A percentile compares a stretch with the other conserved stretches of the same genome.
Conservation (phyloP, 2,797 vertebrate species). For the Tadarida brasiliensis region DNA sequence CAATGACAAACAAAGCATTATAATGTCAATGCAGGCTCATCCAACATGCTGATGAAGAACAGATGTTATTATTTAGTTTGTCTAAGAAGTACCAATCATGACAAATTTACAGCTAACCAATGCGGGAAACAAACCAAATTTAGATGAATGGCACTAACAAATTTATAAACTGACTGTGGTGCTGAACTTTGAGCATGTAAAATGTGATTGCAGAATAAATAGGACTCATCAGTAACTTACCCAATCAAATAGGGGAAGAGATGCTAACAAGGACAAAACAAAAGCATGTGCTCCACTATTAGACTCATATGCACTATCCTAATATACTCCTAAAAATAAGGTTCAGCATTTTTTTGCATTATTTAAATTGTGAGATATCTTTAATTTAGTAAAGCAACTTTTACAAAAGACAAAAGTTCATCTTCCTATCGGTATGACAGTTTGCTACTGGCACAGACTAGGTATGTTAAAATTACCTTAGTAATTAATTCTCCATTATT, state of each 20-base stretch:
- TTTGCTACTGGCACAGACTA: constrained; percentile 13
- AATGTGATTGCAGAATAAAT: constrained; percentile 56
- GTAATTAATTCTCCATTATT: constrained; percentile 28
- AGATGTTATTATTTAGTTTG: background rate
- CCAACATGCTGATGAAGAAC: background rate
- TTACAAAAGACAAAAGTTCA: background rate
- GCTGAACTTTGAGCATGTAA: background rate
- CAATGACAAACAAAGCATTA: background rate
- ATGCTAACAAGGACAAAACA: background rate
- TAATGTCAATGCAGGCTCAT: constrained; percentile 20
- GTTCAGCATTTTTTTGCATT: background rate
- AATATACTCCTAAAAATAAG: constrained; percentile 37
- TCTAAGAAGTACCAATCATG: background rate
- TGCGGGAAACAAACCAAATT: background rate
- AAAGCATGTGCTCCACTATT: background rate
- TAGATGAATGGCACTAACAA: constrained; percentile 6
- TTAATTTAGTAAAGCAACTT: constrained; percentile 22
- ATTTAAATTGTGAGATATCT: background rate
- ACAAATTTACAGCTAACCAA: constrained; percentile 24
- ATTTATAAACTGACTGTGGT: background rate
- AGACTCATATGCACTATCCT: background rate
- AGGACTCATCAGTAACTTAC: background rate
- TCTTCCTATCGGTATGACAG: background rate
- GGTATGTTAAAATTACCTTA: constrained; percentile 2
- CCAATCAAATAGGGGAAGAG: background rate